phyloP scores from a whole-genome alignment of 2,888 invertebrate genomes.

The Parnassius apollo region DNA sequence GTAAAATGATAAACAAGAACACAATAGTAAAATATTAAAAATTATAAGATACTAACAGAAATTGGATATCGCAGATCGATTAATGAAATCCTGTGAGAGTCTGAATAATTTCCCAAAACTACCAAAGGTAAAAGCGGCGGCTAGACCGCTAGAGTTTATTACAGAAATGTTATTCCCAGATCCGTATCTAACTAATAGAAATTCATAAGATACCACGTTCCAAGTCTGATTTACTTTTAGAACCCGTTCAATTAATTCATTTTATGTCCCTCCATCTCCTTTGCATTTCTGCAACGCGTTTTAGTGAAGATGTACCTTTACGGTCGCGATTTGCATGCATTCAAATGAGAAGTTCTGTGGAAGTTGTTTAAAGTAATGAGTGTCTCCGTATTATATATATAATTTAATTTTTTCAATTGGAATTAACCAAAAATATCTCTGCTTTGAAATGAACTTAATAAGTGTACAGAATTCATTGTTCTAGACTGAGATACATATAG shows the following conservation, averaged over 20 bases:
- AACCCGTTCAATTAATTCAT: conserved; percentile 36
- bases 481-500: too few relatives aligned
- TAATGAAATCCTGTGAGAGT: too few relatives aligned
- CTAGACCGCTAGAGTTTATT: conserved; percentile 1
- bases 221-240: conserved; percentile 40
- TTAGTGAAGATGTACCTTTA: conserved; percentile 28
- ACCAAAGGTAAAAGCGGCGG: conserved; percentile 3
- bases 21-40: too few relatives aligned
- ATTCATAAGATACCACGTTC: conserved; percentile 42
- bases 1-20: too few relatives aligned
- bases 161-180: conserved; percentile 16
- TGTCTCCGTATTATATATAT: neutral
- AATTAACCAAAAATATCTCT: too few relatives aligned
- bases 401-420: too few relatives aligned
- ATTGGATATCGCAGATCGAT: too few relatives aligned
- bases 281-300: conserved; percentile 28
- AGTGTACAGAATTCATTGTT: too few relatives aligned
- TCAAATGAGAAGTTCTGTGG: conserved; percentile 26
- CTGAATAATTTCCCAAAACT: conserved; percentile 32
- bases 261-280: conserved; percentile 31
- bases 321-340: conserved; percentile 33
- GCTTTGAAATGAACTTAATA: too few relatives aligned
- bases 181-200: conserved; percentile 39
- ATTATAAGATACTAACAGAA: too few relatives aligned
- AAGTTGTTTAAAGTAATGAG: conserved; percentile 20